These are phyloP conservation scores for Drosophila conformis DNA, from an alignment of 2,888 invertebrate species.

Conservation along the genomic window DNA sequence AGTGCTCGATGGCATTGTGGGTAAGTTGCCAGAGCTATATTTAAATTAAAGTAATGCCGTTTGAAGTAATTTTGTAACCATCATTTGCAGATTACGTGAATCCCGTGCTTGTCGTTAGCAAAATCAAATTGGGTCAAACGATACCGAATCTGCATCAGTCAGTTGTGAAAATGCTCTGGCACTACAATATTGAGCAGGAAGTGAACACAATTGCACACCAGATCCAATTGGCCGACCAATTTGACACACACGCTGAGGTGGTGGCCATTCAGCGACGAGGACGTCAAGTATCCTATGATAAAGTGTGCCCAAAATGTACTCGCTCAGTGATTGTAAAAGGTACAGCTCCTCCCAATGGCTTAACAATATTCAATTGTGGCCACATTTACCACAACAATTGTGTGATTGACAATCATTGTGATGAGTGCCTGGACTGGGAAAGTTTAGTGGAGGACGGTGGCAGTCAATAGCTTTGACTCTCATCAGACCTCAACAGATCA, in stretches of 20 bases:
- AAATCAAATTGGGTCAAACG: conserved; percentile 93
- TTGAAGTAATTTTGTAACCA: not conserved
- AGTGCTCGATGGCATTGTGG: conserved; percentile 87
- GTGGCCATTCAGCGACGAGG: conserved; percentile 92
- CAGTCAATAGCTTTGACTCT: not conserved
- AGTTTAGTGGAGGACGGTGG: conserved; percentile 27
- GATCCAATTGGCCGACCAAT: conserved; percentile 95
- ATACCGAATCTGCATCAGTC: conserved; percentile 96
- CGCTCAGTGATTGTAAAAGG: conserved; percentile 91
- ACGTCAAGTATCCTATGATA: conserved; percentile 89
- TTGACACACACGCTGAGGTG: conserved; percentile 92
- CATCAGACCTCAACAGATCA: not conserved
- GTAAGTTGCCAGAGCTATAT: conserved; percentile 52
- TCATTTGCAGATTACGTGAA: conserved; percentile 90
- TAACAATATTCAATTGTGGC: conserved; percentile 94
- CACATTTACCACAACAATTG: conserved; percentile 96
- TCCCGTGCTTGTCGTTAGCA: conserved; percentile 93
- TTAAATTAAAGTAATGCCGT: not conserved
- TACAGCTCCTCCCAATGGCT: conserved; percentile 88
- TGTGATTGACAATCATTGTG: conserved; percentile 86
- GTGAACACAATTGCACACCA: conserved; percentile 87
- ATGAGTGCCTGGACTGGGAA: conserved; percentile 54
- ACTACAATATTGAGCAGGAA: conserved; percentile 94
- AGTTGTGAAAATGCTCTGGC: conserved; percentile 97
- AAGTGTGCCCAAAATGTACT: conserved; percentile 92